These are phyloP conservation scores for Spea bombifrons DNA, from an alignment of 2,113 vertebrate genomes.

Conservation along the genomic window DNA sequence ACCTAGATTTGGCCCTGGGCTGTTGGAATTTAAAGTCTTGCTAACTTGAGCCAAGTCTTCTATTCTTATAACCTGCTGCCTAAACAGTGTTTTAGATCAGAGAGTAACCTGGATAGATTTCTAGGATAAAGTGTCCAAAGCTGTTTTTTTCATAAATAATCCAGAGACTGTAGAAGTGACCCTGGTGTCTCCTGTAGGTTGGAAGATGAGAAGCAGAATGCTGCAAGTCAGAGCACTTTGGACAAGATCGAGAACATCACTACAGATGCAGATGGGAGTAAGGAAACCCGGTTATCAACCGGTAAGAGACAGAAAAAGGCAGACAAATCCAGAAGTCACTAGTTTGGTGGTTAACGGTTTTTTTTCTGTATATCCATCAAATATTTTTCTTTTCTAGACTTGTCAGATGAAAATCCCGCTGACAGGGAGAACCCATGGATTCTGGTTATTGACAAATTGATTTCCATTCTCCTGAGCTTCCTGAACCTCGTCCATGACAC, in stretches of 20 bases:
- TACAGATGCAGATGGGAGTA: background rate
- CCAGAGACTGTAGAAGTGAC: background rate
- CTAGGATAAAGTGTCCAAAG: too few species aligned
- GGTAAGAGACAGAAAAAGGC: constrained; percentile 16
- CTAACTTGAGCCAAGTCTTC: too few species aligned
- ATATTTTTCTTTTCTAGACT: background rate
- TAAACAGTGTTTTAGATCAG: too few species aligned
- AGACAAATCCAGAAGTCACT: too few species aligned
- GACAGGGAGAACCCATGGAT: constrained; percentile 59
- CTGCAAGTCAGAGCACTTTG: constrained; percentile 55
- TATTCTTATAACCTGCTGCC: too few species aligned
- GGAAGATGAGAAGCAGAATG: constrained; percentile 50
- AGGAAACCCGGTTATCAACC: background rate
- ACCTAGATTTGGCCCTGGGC: too few species aligned
- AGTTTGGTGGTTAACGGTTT: too few species aligned
- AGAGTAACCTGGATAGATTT: too few species aligned
- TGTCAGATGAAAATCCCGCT: background rate
- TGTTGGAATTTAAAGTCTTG: too few species aligned
- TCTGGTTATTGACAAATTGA: constrained; percentile 60
- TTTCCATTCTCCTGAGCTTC: constrained; percentile 61
- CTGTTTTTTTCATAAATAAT: too few species aligned
- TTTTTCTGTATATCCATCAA: too few species aligned
- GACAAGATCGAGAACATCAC: constrained; percentile 3
- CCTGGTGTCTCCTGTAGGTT: constrained; percentile 51
- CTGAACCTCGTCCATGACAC: constrained; percentile 53